Base-by-base conservation (phyloP, 2,113 vertebrate genomes). In the Oreocharis arfaki region DNA sequence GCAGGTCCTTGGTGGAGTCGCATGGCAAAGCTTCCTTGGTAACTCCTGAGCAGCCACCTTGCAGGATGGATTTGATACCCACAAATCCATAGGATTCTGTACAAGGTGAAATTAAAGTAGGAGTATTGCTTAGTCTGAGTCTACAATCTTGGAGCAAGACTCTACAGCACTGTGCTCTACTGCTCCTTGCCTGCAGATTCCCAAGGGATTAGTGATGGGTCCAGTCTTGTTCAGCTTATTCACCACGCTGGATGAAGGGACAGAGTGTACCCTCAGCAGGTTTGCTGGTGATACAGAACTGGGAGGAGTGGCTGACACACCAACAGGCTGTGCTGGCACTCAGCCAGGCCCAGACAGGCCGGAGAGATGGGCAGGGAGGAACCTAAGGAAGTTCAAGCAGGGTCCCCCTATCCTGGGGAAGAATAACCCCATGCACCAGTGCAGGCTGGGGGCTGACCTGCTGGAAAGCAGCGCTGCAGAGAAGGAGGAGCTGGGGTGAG, bases 61-160 rank as follows among this genome's bases (percentile, higher is more conserved):
- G 55, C 41, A 39, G 78, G 47, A 21, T 3, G 17, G 59, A 81
- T 67, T 42, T 80, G 64, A 47, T 22, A 55, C 7, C 46, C 33
- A 6, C 46, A 87, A 33, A 75, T 26, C 35, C 3, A 1, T 1
- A 57, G 33, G 46, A 30, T 52, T 69, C 27, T 16, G 6, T 41
- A 24, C 16, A 16, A 79, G 33, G 22, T 42, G 53, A 65, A 78
- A 89, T 61, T 0, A 39, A 73, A 22, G 42, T 1, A 16, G 23
- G 85, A 90, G 7, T 39, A 63, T 35, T 74, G 77, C 73, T 91
- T 39, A 32, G 15, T 44, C 10, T 83, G 44, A 20, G 24, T 2
- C 55, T 55, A 28, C 18, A 44, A 0, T 13, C 37, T 14, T 3
- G 6, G n/a, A 77, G 42, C 0, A 3, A 75, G 47, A 9, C 33